A percentile compares a stretch with the other conserved stretches of the same genome.
These are phyloP conservation scores for Odontamblyopus lacepedii DNA, from an alignment of 2,797 vertebrate genomes.

Conservation along the genomic window DNA sequence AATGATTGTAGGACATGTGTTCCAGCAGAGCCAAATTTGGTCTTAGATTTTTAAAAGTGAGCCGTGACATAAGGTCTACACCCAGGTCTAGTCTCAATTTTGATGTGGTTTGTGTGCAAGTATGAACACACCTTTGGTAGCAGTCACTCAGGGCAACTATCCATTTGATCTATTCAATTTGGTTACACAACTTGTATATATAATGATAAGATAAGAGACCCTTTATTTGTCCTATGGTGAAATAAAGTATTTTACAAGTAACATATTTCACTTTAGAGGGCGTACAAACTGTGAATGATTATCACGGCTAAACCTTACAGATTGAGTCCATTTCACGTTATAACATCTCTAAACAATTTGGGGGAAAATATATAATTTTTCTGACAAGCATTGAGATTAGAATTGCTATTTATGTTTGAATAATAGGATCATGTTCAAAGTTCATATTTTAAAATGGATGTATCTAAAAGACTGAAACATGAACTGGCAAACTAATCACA, in stretches of 20 bases:
- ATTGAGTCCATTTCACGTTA: background rate
- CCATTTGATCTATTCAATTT: background rate
- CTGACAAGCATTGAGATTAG: too few species aligned
- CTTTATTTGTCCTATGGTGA: too few species aligned
- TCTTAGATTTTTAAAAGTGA: background rate
- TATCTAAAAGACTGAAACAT: too few species aligned
- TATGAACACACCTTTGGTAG: background rate
- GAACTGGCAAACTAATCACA: too few species aligned
- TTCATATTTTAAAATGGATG: too few species aligned
- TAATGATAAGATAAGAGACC: background rate
- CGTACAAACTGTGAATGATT: background rate
- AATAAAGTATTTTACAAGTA: too few species aligned
- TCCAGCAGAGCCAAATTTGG: constrained; percentile 6
- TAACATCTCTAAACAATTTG: background rate
- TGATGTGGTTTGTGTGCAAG: too few species aligned
- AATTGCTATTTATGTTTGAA: too few species aligned
- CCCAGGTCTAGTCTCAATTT: too few species aligned
- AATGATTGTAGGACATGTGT: background rate
- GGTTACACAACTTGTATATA: background rate
- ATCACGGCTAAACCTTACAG: background rate
- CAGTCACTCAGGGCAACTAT: background rate
- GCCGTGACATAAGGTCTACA: too few species aligned
- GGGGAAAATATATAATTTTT: too few species aligned
- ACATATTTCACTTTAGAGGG: background rate
- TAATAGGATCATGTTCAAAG: too few species aligned